Evolutionary conservation across 2,113 vertebrate genomes (phyloP).

Genomic region (Microtus pennsylvanicus): DNA sequence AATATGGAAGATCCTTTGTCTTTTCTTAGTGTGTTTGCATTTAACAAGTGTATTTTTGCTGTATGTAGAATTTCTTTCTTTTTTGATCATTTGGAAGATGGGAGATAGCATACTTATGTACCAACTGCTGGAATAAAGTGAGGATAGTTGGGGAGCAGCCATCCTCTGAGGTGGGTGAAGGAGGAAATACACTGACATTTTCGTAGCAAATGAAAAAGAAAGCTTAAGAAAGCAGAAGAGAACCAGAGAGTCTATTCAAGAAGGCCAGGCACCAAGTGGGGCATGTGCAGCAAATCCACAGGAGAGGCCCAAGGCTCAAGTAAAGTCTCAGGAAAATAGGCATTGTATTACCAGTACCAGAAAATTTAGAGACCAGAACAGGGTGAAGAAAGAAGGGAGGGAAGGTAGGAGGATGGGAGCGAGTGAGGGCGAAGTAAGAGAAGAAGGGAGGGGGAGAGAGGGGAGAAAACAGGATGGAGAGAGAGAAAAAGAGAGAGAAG

Average conservation of each 20-base stretch:
- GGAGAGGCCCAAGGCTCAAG: background rate
- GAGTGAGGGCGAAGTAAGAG: background rate
- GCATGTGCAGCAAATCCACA: background rate
- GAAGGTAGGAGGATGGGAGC: background rate
- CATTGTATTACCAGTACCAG: background rate
- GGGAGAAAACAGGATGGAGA: too few species aligned
- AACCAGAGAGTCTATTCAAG: background rate
- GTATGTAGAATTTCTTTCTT: background rate
- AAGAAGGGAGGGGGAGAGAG: too few species aligned
- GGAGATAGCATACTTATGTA: background rate
- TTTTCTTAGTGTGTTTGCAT: background rate
- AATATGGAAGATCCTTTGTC: background rate
- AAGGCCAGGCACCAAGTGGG: background rate
- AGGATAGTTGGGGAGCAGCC: too few species aligned
- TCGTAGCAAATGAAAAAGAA: background rate
- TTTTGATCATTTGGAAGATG: background rate
- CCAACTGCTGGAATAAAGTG: background rate
- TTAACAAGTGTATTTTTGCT: background rate
- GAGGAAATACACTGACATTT: background rate
- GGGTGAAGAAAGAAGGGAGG: background rate
- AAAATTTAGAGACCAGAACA: background rate
- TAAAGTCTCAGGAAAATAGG: background rate
- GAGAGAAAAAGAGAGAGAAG: background rate
- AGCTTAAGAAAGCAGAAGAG: background rate
- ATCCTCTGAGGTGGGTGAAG: background rate